Percentiles rank a stretch among this genome's conserved stretches.
Conservation (phyloP, 2,113 vertebrate genomes). For the Eretmochelys imbricata region DNA sequence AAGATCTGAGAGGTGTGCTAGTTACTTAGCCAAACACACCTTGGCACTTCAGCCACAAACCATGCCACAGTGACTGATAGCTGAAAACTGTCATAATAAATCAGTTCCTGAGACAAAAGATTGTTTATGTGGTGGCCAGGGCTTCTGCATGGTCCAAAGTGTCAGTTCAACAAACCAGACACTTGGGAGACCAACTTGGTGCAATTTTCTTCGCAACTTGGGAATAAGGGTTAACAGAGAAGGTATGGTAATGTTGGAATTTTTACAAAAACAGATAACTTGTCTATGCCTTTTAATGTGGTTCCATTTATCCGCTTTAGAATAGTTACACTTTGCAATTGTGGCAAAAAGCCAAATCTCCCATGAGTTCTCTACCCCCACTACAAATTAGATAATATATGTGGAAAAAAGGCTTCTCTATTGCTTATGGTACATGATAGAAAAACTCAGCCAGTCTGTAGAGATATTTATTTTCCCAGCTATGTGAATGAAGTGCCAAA, state of each 20-base stretch:
- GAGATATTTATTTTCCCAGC: neutral
- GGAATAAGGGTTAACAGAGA: neutral
- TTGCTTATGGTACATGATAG: neutral
- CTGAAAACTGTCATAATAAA: too few species aligned
- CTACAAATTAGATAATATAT: neutral
- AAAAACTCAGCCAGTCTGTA: neutral
- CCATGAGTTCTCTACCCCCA: neutral
- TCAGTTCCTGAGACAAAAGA: too few species aligned
- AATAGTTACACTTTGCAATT: too few species aligned
- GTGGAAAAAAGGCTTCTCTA: neutral
- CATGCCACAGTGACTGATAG: too few species aligned
- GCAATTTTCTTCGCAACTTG: neutral
- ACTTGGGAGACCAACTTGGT: neutral
- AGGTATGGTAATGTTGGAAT: neutral
- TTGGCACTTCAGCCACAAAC: too few species aligned
- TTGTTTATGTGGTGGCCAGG: too few species aligned
- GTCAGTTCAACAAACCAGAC: neutral
- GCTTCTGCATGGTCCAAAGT: too few species aligned
- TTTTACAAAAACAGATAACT: neutral
- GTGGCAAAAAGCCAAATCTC: too few species aligned
- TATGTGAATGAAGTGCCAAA: neutral
- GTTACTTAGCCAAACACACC: too few species aligned
- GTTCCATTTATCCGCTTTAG: neutral
- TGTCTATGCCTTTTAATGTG: neutral
- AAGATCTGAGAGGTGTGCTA: neutral